Base-by-base conservation (phyloP, 2,888 invertebrate genomes). In the Lutraria lutraria region DNA sequence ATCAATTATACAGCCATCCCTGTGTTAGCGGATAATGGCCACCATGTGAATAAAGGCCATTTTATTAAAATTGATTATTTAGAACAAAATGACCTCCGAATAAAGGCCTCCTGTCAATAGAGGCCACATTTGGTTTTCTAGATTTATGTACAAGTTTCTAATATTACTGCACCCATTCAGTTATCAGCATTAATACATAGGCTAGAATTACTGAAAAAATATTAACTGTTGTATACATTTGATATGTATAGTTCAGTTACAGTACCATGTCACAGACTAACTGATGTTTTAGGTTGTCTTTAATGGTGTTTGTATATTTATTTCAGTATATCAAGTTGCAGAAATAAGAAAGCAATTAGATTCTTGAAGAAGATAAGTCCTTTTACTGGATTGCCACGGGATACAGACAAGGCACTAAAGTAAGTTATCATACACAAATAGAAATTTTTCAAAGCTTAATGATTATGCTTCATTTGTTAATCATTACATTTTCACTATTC, bases 321-420 rank as follows among this genome's bases (percentile, higher is more conserved):
- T 84, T 90, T 10, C 81, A 95, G 95, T 54, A 94, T 94, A 89
- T 86, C 90, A 43, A 92, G 91, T 31, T 87, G 88, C 29, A 91
- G 94, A 89, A 94, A 95, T 83, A 91, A 93, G 84, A 92, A 90
- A 63, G 92, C 92, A 29, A 84, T 92, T 34, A 90, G 90, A 85
- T 82, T 92, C 81, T 81, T 93, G 89, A 91, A 91, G 80, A 93
- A 93, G 85, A 90, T 92, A 53, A 92, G 93, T 89, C 94, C 94
- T 1, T 95, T 93, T 87, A 94, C 95, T 76, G 94, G 95, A 0
- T 85, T 95, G 12, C 92, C 93, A 21, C 92, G 90, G 82, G 93
- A 95, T 72, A 93, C 94, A 21, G 93, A 95, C 54, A 93, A 92
- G 86, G 94, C 94, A 15, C 81, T 95, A 4, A 93, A 90, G 95